Conservation (phyloP, 2,113 vertebrate genomes). For the Poecile atricapillus region DNA sequence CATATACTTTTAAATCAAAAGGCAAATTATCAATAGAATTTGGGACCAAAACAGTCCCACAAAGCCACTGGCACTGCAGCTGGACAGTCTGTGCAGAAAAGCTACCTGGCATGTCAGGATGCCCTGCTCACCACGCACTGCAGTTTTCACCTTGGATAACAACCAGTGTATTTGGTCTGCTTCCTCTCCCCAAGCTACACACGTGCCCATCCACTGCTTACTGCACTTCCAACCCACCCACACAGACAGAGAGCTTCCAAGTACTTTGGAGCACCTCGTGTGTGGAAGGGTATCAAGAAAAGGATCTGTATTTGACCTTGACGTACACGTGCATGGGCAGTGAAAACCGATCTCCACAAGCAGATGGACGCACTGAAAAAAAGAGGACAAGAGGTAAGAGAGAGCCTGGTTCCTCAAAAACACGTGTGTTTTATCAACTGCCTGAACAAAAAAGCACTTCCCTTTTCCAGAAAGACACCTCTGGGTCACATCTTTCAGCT, state of each 20-base stretch:
- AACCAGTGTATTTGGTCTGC: background rate
- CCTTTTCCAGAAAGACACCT: background rate
- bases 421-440: background rate
- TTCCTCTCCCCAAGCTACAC: background rate
- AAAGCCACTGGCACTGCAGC: background rate
- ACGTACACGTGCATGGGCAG: rapidly evolving
- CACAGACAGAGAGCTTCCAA: background rate
- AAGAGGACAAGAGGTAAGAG: background rate
- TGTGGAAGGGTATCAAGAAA: background rate
- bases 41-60: background rate
- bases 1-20: background rate
- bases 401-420: background rate
- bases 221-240: background rate
- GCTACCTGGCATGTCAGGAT: background rate
- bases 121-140: rapidly evolving
- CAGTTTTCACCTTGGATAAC: background rate
- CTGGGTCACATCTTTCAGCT: background rate
- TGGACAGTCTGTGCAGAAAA: background rate
- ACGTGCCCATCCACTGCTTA: rapidly evolving
- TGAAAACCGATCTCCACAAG: background rate
- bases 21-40: background rate
- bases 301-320: background rate
- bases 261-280: background rate
- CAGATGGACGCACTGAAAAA: background rate
- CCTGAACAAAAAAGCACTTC: background rate